Percentiles rank a stretch among this genome's conserved stretches.
Conservation (phyloP, 92 coral and sea anemone genomes). For the Blastomussa wellsi region DNA sequence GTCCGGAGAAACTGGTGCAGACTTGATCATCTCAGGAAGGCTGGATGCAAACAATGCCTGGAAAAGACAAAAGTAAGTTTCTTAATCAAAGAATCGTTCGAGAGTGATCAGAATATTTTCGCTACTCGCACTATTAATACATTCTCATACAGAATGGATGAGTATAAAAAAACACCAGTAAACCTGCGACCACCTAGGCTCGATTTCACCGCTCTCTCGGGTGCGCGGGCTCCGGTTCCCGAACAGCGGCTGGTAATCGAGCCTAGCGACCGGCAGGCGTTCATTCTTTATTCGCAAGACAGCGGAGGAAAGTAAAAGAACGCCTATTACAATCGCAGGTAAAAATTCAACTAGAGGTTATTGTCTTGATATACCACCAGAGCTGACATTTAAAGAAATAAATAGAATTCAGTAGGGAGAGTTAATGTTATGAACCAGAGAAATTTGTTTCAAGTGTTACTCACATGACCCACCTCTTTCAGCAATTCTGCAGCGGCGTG, state of each 20-base stretch:
- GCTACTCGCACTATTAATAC: neutral
- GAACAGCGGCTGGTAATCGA: too few species aligned
- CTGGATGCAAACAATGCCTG: slow-evolving; percentile 88
- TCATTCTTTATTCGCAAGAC: too few species aligned
- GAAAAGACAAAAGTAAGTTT: neutral
- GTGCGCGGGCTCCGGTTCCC: too few species aligned
- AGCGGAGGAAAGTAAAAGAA: too few species aligned
- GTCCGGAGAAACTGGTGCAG: slow-evolving; percentile 63
- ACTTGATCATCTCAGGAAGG: slow-evolving; percentile 70
- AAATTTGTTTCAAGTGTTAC: neutral
- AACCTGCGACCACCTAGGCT: too few species aligned
- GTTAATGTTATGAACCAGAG: neutral
- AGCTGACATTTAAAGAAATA: neutral
- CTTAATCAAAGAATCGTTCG: neutral
- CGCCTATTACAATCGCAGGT: too few species aligned
- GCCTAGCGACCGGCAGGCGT: too few species aligned
- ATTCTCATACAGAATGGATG: neutral
- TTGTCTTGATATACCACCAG: neutral
- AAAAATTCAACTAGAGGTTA: neutral
- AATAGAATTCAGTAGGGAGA: too few species aligned
- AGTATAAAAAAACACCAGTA: neutral
- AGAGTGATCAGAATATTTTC: neutral
- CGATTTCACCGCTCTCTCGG: too few species aligned
- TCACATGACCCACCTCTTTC: slow-evolving; percentile 74
- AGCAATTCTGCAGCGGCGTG: slow-evolving; percentile 93